A percentile compares a stretch with the other conserved stretches of the same genome.
These are phyloP conservation scores for Lepeophtheirus nordmannii DNA, from an alignment of 2,888 invertebrate species.

Conservation along the genomic window DNA sequence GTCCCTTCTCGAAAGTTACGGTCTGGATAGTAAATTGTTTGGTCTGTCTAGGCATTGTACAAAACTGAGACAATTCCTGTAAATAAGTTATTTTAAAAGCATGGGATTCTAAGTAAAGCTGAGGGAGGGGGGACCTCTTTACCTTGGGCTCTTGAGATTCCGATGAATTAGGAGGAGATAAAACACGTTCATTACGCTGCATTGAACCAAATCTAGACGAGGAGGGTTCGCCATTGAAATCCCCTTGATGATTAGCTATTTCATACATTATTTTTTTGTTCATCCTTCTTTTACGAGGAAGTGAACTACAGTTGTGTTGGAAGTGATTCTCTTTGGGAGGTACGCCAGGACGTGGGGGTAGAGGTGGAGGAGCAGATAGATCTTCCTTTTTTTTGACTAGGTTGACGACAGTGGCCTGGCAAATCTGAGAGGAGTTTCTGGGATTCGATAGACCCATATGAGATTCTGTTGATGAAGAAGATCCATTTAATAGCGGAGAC, in stretches of 20 bases:
- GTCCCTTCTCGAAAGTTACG: constrained; percentile 33
- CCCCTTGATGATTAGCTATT: neutral
- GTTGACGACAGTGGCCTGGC: constrained; percentile 21
- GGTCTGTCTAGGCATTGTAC: constrained; percentile 29
- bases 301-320: neutral
- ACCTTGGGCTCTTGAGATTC: too few relatives aligned
- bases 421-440: neutral
- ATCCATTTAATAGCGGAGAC: neutral
- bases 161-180: too few relatives aligned
- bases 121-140: too few relatives aligned
- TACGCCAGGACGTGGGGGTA: constrained; percentile 4
- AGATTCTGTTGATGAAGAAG: neutral
- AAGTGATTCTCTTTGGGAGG: neutral
- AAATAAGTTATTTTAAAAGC: neutral
- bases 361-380: neutral
- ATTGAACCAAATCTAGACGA: neutral
- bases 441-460: neutral
- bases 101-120: too few relatives aligned
- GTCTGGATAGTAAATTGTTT: constrained; percentile 27
- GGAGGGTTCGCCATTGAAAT: neutral
- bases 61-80: constrained; percentile 13
- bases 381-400: constrained; percentile 15
- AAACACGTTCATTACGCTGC: too few relatives aligned
- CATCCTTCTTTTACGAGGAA: neutral
- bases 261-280: neutral